A percentile compares a stretch with the other conserved stretches of the same genome.
These are phyloP conservation scores for Dynastes grantii DNA, from an alignment of 2,888 invertebrate genomes.

Conservation along the genomic window DNA sequence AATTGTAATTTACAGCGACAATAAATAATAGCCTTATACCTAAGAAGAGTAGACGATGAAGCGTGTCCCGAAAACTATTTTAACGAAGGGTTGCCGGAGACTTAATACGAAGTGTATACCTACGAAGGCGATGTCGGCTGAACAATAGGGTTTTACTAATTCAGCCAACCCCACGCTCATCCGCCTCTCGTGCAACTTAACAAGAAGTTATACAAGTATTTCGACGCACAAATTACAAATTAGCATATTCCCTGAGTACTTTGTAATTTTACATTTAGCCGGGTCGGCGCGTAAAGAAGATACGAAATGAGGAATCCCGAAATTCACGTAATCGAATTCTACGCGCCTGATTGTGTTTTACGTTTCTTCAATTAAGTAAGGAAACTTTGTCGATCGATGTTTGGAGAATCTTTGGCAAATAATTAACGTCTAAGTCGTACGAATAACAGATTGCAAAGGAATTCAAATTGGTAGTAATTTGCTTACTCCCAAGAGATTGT, in stretches of 20 bases:
- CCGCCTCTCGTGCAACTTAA: slow-evolving; percentile 51
- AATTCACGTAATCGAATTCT: slow-evolving; percentile 46
- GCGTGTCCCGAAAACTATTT: slow-evolving; percentile 36
- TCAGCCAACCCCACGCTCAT: slow-evolving; percentile 12
- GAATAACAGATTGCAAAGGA: neutral
- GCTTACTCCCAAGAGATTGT: neutral
- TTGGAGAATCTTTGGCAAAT: slow-evolving; percentile 36
- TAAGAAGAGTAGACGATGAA: slow-evolving; percentile 37
- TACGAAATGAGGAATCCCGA: slow-evolving; percentile 42
- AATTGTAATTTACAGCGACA: slow-evolving; percentile 42
- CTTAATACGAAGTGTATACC: neutral
- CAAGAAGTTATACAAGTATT: slow-evolving; percentile 53
- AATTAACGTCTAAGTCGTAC: slow-evolving; percentile 19
- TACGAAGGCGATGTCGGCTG: slow-evolving; percentile 2
- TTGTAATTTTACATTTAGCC: slow-evolving; percentile 45
- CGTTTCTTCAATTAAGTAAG: slow-evolving; percentile 44
- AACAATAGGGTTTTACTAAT: slow-evolving; percentile 41
- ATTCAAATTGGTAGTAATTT: slow-evolving; percentile 19
- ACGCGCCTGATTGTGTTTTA: slow-evolving; percentile 43
- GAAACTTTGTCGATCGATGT: slow-evolving; percentile 37
- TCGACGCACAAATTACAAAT: slow-evolving; percentile 55
- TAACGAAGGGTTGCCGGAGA: slow-evolving; percentile 27
- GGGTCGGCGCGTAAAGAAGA: slow-evolving; percentile 43
- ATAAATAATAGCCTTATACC: slow-evolving; percentile 39
- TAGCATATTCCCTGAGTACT: slow-evolving; percentile 52